Evolutionary conservation across 2,888 invertebrate species (phyloP).

Genomic region (Colletes collaris): DNA sequence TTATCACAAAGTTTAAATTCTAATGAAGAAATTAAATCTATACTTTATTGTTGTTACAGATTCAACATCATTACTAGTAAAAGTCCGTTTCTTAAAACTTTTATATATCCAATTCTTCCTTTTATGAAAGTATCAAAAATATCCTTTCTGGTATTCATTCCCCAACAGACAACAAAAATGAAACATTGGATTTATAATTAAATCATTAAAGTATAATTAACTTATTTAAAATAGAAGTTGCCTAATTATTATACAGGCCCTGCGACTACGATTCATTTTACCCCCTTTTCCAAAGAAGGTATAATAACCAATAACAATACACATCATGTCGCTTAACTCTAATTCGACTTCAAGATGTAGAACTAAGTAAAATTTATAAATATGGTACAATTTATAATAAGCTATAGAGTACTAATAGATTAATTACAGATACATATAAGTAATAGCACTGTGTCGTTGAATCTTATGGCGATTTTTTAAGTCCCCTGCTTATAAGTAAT

Average conservation of each 20-base stretch:
- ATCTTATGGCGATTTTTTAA: conserved; percentile 79
- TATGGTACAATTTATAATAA: conserved; percentile 81
- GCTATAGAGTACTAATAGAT: conserved; percentile 81
- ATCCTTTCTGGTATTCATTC: conserved; percentile 83
- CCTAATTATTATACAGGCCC: conserved; percentile 71
- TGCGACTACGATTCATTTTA: conserved; percentile 71
- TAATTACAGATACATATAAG: conserved; percentile 81
- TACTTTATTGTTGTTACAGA: conserved; percentile 79
- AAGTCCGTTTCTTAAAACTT: conserved; percentile 77
- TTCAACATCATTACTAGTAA: conserved; percentile 76
- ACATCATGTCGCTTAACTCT: conserved; percentile 72
- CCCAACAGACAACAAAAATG: conserved; percentile 81
- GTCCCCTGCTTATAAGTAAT: conserved; percentile 73
- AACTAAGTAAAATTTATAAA: conserved; percentile 82
- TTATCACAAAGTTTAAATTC: conserved; percentile 68
- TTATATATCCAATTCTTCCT: conserved; percentile 77
- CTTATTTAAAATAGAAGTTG: conserved; percentile 75
- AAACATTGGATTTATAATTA: conserved; percentile 76
- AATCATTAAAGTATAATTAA: conserved; percentile 79
- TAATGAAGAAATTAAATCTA: conserved; percentile 75
- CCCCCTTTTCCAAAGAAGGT: conserved; percentile 64
- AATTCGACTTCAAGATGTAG: conserved; percentile 79
- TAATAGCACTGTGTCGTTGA: conserved; percentile 82
- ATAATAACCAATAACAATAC: conserved; percentile 63
- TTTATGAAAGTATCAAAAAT: conserved; percentile 86